Base-by-base conservation (phyloP, 2,888 invertebrate species). In the Tetheella fluctuosa region DNA sequence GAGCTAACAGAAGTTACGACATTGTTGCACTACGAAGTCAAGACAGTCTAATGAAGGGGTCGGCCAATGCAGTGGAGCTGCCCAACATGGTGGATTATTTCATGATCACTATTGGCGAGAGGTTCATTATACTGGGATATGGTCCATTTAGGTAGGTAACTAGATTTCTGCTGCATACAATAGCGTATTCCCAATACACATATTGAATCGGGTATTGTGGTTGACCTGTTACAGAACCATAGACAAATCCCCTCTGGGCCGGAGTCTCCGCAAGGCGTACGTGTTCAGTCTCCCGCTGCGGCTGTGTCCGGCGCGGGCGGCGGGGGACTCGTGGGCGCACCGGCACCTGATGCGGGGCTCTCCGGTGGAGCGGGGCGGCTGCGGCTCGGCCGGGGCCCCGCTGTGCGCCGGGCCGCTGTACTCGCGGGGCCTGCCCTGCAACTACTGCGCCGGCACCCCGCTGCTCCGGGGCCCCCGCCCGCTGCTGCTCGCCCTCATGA, bases 371-470 rank as follows among this genome's bases (percentile, higher is more conserved):
- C 65, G 67, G 61, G 64, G 62, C 53, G 59, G 65, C 34, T 58
- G 63, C 61, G 57, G 13, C 34, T 1, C 6, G 6, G 58, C 68
- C 30, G 59, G 64, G 70, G 70, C 53, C 62, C 66, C 69, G 39
- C 34, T 78, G 67, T 81, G 82, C 73, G 79, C 78, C 37, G 83
- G 81, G 58, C 54, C 71, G 59, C 71, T 73, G 65, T 30, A 13
- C 62, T 57, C 73, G 64, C 77, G 81, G 62, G 76, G 64, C 39
- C 23, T 64, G 53, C 67, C 84, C 2, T 90, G 89, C 81, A 68
- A 72, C 70, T 85, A 80, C 81, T 88, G 90, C 79, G 81, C 81
- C 23, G 91, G 90, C 64, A 62, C 90, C 57, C 86, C 90, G 62
- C 81, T 91, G 68, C 64, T 88, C 73, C 74, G 71, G 59, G 73